Percentiles rank a stretch among this genome's conserved stretches.
These are phyloP conservation scores for Myrmecobius fasciatus DNA, from an alignment of 2,113 vertebrate species.

Conservation along the genomic window DNA sequence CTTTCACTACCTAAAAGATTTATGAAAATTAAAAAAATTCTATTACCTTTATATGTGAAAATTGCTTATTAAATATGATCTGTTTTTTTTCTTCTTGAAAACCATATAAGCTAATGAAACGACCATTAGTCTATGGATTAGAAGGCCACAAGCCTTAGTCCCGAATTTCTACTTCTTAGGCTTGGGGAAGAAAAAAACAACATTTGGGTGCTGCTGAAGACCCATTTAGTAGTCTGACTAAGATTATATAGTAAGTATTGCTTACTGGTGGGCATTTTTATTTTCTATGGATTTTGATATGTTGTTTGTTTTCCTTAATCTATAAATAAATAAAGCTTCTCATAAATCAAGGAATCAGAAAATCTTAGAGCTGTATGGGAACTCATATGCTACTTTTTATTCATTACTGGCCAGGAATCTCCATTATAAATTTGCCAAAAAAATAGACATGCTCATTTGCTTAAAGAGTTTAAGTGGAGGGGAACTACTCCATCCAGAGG, in stretches of 20 bases:
- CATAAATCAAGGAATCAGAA: neutral
- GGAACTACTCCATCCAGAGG: neutral
- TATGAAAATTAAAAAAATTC: neutral
- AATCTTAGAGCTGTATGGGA: neutral
- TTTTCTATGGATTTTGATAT: neutral
- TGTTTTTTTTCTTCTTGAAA: neutral
- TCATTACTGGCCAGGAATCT: neutral
- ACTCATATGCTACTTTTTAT: neutral
- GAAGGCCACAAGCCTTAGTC: neutral
- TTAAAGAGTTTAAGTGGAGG: neutral
- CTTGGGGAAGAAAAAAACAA: neutral
- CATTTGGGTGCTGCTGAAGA: neutral
- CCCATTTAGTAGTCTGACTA: neutral
- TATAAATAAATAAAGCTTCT: neutral
- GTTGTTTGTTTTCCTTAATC: neutral
- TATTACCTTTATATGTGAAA: neutral
- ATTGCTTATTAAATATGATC: neutral
- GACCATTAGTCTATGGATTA: neutral
- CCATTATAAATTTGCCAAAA: neutral
- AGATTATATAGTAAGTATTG: neutral
- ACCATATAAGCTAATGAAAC: neutral
- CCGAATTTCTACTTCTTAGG: neutral
- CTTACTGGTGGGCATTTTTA: neutral
- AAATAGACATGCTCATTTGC: neutral
- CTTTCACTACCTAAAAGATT: neutral